Evolutionary conservation across 1,140 invertebrate genomes (phyloP), one percentile per base, ranked within the genome.

Genomic region (Saccostrea cuccullata): DNA sequence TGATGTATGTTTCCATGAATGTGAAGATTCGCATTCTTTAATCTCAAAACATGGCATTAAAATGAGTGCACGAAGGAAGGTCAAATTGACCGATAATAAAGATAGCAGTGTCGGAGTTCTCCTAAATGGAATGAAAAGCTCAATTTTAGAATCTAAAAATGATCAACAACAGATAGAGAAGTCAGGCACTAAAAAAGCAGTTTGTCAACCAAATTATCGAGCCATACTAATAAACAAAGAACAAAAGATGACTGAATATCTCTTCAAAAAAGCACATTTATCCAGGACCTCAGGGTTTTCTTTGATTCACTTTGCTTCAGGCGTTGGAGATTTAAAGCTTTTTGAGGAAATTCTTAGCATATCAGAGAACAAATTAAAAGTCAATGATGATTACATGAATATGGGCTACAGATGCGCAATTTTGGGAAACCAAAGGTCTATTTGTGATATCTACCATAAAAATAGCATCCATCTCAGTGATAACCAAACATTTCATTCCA

Each of bases 271-370:
- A 36, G 70, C 70, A 30, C 26, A 77, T 36, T 30, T 77, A 26
- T 77, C 70, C 26, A 26, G 11, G 13, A 26, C 11, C 23, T 30
- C 15, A 15, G 70, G 70, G 4, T 77, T 36, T 30, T 77, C 70
- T 30, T 30, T 77, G 70, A 77, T 77, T 12, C 70, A 77, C 15
- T 77, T 12, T 77, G 70, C 70, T 30, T 77, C 70, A 77, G 26
- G 70, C 23, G 12, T 13, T 4, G 70, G 70, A 30, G 70, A 77
- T 77, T 15, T 12, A 17, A 77, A 77, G 26, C 23, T 77, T 30
- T 15, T 77, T 26, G 70, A 77, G 30, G 70, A 36, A 15, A 77
- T 77, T 15, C 15, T 77, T 15, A 30, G 70, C 15, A 77, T 77
- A 26, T 77, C 70, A 3, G 70, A 77, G 11, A 26, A 77, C 23